Base-by-base conservation (phyloP, 30 jellyfish, hydroid and myxozoan genomes). In the Aurelia aurita region DNA sequence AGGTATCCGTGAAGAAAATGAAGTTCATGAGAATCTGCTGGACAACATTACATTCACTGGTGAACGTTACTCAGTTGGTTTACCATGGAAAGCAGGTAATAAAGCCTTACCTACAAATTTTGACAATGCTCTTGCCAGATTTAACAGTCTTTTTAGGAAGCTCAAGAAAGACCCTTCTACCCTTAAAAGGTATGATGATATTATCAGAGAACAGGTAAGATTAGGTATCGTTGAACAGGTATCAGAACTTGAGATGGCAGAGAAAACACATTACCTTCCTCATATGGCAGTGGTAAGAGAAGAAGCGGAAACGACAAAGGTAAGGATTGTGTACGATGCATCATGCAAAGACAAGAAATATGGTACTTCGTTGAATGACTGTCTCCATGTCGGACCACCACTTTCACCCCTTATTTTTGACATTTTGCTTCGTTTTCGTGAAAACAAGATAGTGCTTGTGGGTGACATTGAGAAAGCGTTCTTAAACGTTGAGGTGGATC, bases 1-100 rank as follows among this genome's bases (percentile, higher is more conserved):
- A 31, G 77, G 77, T 32, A 77, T 77, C 19, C 27, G 82, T 18
- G 69, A 21, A 25, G 44, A 44, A 31, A 46, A 79, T 25, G 82
- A 79, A 19, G 82, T 79, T 13, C 90, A 79, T 62, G 82, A 79
- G 74, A 49, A 71, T 28, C 21, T 72, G 54, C 66, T 72, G 15
- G 70, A 72, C 65, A 72, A 44, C 15, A 49, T 72, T 26, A 8
- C 39, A 10, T 49, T 45, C 61, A 72, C 14, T 3, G 85, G 85
- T 27, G 35, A 27, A 46, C 34, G 60, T 23, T 72, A 72, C 34
- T 72, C 53, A 2, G 85, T 72, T 3, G 54, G 60, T 19, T 57
- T 72, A 25, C 72, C 73, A 18, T 72, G 85, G 85, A 72, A 72
- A 31, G 72, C 72, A 25, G 72, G 85, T 22, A 29, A 51, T 31